Base-by-base conservation (phyloP, 2,113 vertebrate genomes). In the Heterotis niloticus region DNA sequence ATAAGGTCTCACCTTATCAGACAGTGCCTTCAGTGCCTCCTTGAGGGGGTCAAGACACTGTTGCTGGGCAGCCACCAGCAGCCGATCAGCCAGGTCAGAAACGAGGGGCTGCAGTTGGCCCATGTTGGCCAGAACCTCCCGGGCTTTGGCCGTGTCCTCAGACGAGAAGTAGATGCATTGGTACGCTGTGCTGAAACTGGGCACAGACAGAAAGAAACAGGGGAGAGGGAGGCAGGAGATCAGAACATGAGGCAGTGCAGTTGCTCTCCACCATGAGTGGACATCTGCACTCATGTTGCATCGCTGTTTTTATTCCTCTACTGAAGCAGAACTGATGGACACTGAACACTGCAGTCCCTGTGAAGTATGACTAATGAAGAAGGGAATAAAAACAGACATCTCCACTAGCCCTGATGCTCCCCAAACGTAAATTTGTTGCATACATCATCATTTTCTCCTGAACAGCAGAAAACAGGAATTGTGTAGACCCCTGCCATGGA, bases 151-250 rank as follows among this genome's bases (percentile, higher is more conserved):
- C 83, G 96, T 99, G 90, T 97, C 95, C 92, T 98, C 96, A 75
- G 98, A 96, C 86, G 96, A 96, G 90, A 98, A 99, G 92, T 99
- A 99, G 93, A 99, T 99, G 88, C 95, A 98, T 88, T 98, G 98
- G 91, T 97, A 99, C n/a, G 95, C 94, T 65, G 97, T 97, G 89
- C 97, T 99, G 92, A 88, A 94, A 85, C 91, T 92, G 86, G 62
- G 65, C 17, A 86, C 56, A 9, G 24, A 75, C 77, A 29, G 84
- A 65, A 79, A 44, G 34, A 70, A 7, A 44, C 34, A 72, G 13
- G 14, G 71, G 5, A 14, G 44, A 12, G 52, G 23, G 14, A 0
- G 52, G 54, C 23, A 12, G 71, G 23, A 18, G 26, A 23, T 74
- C 59, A 14, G 13, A n/a, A 73, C 4, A 20, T 5, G 23, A 12